Percentiles rank a stretch among this genome's conserved stretches.
These are phyloP conservation scores for Neolamprologus ventralis DNA, from an alignment of 2,113 vertebrate genomes.

Conservation along the genomic window DNA sequence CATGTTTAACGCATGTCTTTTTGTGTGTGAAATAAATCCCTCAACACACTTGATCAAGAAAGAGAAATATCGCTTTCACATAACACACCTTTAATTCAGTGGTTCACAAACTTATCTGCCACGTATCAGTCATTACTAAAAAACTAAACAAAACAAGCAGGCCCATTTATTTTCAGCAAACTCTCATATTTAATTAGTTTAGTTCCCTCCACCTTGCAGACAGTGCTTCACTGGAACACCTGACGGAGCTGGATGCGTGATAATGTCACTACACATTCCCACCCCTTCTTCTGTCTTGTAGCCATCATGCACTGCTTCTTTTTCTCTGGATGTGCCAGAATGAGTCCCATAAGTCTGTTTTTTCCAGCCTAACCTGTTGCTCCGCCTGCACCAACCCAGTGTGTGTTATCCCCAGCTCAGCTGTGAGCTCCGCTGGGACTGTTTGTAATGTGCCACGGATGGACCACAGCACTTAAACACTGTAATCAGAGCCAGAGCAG, in stretches of 20 bases:
- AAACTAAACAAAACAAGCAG: background rate
- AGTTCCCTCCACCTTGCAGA: background rate
- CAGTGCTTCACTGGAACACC: background rate
- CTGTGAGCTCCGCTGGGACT: slow-evolving; percentile 53
- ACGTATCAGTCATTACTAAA: background rate
- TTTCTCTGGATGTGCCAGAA: background rate
- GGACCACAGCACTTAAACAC: slow-evolving; percentile 50
- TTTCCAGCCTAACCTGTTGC: slow-evolving; percentile 1
- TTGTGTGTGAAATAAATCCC: background rate
- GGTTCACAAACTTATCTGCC: background rate
- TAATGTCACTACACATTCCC: background rate
- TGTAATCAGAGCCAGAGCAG: slow-evolving; percentile 69
- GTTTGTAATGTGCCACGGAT: slow-evolving; percentile 49
- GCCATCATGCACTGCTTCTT: background rate
- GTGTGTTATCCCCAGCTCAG: slow-evolving; percentile 21
- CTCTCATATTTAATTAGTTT: background rate
- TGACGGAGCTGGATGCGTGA: background rate
- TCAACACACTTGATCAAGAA: background rate
- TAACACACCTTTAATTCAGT: background rate
- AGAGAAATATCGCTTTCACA: background rate
- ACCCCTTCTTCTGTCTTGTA: background rate
- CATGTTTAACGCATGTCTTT: background rate
- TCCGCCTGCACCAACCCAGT: background rate
- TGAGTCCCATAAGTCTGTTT: background rate
- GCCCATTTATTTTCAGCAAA: background rate